A percentile compares a stretch with the other conserved stretches of the same genome.
These are phyloP conservation scores for Micrasema longulum DNA, from an alignment of 1,140 invertebrate genomes.

Conservation along the genomic window DNA sequence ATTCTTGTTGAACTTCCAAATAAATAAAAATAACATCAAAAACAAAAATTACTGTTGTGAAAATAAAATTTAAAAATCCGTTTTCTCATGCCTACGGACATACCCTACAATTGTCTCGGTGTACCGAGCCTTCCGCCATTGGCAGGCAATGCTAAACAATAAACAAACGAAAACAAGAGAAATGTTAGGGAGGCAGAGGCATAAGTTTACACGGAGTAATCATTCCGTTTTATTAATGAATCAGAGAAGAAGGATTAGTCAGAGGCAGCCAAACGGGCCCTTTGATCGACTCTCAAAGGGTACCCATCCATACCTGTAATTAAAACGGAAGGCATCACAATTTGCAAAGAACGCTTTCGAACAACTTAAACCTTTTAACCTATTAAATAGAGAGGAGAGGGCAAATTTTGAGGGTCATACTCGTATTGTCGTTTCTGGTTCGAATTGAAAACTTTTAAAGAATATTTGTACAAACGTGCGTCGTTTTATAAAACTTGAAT, in stretches of 20 bases:
- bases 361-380: constrained; percentile 33
- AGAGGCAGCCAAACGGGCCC: constrained; percentile 43
- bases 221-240: constrained; percentile 53
- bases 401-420: not conserved
- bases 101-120: constrained; percentile 16
- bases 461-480: no score
- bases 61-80: not conserved
- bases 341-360: constrained; percentile 33
- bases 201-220: constrained; percentile 38
- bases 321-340: constrained; percentile 46
- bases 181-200: constrained; percentile 5
- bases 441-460: not conserved
- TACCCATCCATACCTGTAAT: constrained; percentile 52
- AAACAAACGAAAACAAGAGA: constrained; percentile 38
- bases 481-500: no score
- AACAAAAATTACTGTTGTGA: no score
- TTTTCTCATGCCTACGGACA: constrained; percentile 7
- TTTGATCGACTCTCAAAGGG: constrained; percentile 51
- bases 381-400: not conserved
- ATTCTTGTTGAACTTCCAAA: no score
- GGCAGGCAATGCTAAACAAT: constrained; percentile 36
- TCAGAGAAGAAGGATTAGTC: constrained; percentile 53
- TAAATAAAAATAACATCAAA: no score
- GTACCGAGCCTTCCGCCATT: constrained; percentile 5
- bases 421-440: constrained; percentile 6